phyloP scores from a whole-genome alignment of 2,888 invertebrate species.

The Noctua pronuba region DNA sequence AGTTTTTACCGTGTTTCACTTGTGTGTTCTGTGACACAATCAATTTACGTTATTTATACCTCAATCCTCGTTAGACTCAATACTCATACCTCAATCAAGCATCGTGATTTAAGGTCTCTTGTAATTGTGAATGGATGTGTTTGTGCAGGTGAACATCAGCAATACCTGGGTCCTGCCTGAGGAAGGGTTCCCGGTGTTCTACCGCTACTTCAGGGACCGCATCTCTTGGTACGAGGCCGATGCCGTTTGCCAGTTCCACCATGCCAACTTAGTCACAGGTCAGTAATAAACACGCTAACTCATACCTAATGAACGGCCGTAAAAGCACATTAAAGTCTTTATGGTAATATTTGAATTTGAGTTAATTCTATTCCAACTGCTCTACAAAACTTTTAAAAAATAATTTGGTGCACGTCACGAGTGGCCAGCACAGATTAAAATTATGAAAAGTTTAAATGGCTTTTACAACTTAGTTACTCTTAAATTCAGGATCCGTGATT shows the following conservation, averaged over 20 bases:
- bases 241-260: conserved; percentile 95
- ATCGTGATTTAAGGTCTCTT: not conserved
- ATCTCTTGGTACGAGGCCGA: conserved; percentile 96
- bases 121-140: not conserved
- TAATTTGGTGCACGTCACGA: conserved; percentile 65
- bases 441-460: conserved; percentile 77
- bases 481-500: conserved; percentile 69
- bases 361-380: conserved; percentile 42
- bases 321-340: conserved; percentile 8
- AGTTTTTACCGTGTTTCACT: conserved; percentile 11
- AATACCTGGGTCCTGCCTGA: conserved; percentile 95
- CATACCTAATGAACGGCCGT: not conserved
- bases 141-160: conserved; percentile 93
- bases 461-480: conserved; percentile 75
- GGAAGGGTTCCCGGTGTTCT: conserved; percentile 95
- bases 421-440: conserved; percentile 68
- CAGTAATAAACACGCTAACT: conserved; percentile 72
- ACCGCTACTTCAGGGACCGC: conserved; percentile 95
- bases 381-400: conserved; percentile 65
- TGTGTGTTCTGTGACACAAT: not conserved
- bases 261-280: conserved; percentile 95
- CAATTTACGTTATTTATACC: not conserved
- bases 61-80: no score
- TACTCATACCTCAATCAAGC: not conserved
- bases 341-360: conserved; percentile 34